These are phyloP conservation scores for Aphaenogaster floridana DNA, from an alignment of 1,140 invertebrate species.

Conservation along the genomic window DNA sequence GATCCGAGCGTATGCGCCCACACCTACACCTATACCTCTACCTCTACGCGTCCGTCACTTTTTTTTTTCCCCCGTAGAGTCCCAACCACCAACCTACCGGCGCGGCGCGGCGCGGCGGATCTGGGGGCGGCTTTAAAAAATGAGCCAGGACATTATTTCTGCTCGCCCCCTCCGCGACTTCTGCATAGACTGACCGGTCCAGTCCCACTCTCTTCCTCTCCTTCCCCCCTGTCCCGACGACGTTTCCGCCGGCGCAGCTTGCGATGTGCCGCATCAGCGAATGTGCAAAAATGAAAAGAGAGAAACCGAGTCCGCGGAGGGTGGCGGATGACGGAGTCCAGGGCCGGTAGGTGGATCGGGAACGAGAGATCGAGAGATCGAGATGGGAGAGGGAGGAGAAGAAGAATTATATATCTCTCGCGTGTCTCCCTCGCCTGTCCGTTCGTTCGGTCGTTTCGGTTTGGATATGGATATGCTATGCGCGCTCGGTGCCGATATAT, in stretches of 20 bases:
- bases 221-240: conserved; percentile 54
- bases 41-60: conserved; percentile 80
- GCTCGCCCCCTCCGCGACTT: conserved; percentile 66
- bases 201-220: conserved; percentile 10
- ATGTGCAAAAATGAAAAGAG: conserved; percentile 79
- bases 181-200: conserved; percentile 28
- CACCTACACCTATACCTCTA: conserved; percentile 64
- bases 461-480: conserved; percentile 79
- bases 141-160: conserved; percentile 84
- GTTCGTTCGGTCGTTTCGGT: conserved; percentile 77
- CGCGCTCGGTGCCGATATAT: conserved; percentile 79
- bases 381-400: conserved; percentile 36
- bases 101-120: conserved; percentile 32
- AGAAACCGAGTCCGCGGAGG: conserved; percentile 14
- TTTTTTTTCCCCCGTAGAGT: conserved; percentile 71
- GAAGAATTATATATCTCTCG: conserved; percentile 58
- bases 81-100: conserved; percentile 57
- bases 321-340: not conserved
- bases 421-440: conserved; percentile 76
- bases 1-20: conserved; percentile 64
- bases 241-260: conserved; percentile 78
- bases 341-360: not conserved
- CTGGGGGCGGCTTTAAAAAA: conserved; percentile 80
- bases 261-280: conserved; percentile 82
- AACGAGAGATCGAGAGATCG: conserved; percentile 26